phyloP scores from a whole-genome alignment of 2,888 invertebrate genomes.

The Conchocele bisecta region DNA sequence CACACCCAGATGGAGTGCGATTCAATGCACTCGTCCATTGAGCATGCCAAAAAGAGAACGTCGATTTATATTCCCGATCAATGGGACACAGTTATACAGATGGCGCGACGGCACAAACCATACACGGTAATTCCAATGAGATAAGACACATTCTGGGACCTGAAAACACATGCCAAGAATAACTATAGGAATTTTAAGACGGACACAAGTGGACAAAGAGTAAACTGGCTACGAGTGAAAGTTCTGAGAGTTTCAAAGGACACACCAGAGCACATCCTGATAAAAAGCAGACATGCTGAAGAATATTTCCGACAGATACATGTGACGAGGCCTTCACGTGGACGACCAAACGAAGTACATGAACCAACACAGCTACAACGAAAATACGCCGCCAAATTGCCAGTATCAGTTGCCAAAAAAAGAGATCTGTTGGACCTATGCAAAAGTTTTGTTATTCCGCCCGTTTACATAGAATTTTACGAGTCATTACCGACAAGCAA shows the following conservation, averaged over 20 bases:
- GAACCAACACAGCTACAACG: constrained; percentile 6
- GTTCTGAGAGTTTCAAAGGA: neutral
- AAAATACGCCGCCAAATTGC: constrained; percentile 4
- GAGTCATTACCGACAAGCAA: neutral
- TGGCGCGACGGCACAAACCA: too few species aligned
- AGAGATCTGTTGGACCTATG: constrained; percentile 11
- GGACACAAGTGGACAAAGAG: neutral
- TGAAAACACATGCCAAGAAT: neutral
- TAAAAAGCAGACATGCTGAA: constrained; percentile 1
- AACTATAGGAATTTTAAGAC: too few species aligned
- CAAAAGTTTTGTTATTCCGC: neutral
- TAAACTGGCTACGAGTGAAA: constrained; percentile 20
- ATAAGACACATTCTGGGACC: constrained; percentile 8
- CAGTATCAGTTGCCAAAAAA: constrained; percentile 1
- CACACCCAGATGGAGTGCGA: constrained; percentile 25
- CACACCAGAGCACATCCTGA: neutral
- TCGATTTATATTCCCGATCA: constrained; percentile 17
- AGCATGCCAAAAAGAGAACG: constrained; percentile 15
- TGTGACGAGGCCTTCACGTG: neutral
- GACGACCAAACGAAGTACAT: neutral
- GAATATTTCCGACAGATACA: constrained; percentile 1
- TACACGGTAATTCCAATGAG: too few species aligned
- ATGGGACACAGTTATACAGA: constrained; percentile 18
- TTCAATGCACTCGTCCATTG: constrained; percentile 12
- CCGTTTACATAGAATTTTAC: neutral